Percentiles rank a stretch among this genome's conserved stretches.
phyloP scores from a whole-genome alignment of 2,797 vertebrate species.

The Pseudochaenichthys georgianus region DNA sequence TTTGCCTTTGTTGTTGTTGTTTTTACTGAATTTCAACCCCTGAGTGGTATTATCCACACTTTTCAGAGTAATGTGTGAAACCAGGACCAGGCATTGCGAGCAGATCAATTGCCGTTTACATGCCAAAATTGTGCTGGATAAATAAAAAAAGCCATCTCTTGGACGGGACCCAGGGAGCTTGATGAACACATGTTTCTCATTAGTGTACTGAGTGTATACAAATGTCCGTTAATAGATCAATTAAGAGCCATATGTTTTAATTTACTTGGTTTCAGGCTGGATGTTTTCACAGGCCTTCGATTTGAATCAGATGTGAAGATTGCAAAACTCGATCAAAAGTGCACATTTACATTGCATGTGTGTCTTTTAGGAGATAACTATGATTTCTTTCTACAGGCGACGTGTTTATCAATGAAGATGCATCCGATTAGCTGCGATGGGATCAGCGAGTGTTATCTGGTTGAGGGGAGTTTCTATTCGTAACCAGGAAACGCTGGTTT shows the following conservation, averaged over 20 bases:
- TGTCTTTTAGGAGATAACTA: conserved; percentile 1
- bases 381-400: background rate
- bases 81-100: conserved; percentile 35
- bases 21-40: no score
- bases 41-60: conserved; percentile 16
- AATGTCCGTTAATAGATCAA: conserved; percentile 55
- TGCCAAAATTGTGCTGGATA: conserved; percentile 46
- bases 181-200: conserved; percentile 45
- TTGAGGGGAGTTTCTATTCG: conserved; percentile 10
- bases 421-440: background rate
- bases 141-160: conserved; percentile 52
- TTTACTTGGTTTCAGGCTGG: conserved; percentile 16
- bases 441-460: conserved; percentile 7
- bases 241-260: conserved; percentile 38
- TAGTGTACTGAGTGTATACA: conserved; percentile 33
- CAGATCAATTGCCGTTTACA: conserved; percentile 56
- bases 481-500: conserved; percentile 58
- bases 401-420: background rate
- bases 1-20: no score
- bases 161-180: conserved; percentile 47
- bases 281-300: conserved; percentile 19
- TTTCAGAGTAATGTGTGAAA: conserved; percentile 60
- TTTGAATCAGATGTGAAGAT: conserved; percentile 24
- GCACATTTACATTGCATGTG: background rate
- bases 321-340: background rate